Percentiles rank a stretch among this genome's conserved stretches.
These are phyloP conservation scores for Phalacrocorax brasilianus DNA, from an alignment of 2,113 vertebrate species.

Conservation along the genomic window DNA sequence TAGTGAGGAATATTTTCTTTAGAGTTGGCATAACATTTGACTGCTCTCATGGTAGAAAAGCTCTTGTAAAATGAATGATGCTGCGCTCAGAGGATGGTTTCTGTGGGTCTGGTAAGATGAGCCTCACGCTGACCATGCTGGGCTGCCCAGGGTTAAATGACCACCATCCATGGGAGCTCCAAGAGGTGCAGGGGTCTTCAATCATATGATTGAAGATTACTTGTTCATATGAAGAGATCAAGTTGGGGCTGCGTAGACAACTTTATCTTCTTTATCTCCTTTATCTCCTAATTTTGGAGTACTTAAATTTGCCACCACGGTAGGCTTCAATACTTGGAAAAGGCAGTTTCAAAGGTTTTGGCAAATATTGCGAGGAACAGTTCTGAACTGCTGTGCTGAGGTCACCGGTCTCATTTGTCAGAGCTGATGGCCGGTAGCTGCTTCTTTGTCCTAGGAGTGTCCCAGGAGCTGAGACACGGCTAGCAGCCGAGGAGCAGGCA, in stretches of 20 bases:
- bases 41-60: not conserved
- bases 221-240: not conserved
- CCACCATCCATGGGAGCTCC: not conserved
- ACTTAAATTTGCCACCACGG: not conserved
- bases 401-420: not conserved
- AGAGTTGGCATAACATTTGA: not conserved
- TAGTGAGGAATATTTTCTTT: not conserved
- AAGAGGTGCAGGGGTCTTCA: not conserved
- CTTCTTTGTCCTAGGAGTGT: not conserved
- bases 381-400: not conserved
- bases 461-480: not conserved
- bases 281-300: not conserved
- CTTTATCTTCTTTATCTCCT: not conserved
- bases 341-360: not conserved
- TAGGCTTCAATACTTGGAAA: not conserved
- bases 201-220: not conserved
- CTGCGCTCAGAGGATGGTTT: not conserved
- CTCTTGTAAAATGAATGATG: not conserved
- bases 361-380: not conserved
- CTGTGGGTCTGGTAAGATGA: not conserved
- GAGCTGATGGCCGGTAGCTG: not conserved
- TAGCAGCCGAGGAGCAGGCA: not conserved
- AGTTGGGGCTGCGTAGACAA: not conserved
- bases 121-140: not conserved
- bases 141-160: not conserved